phyloP scores from a whole-genome alignment of 2,113 vertebrate species.

The Eubucco bourcierii region DNA sequence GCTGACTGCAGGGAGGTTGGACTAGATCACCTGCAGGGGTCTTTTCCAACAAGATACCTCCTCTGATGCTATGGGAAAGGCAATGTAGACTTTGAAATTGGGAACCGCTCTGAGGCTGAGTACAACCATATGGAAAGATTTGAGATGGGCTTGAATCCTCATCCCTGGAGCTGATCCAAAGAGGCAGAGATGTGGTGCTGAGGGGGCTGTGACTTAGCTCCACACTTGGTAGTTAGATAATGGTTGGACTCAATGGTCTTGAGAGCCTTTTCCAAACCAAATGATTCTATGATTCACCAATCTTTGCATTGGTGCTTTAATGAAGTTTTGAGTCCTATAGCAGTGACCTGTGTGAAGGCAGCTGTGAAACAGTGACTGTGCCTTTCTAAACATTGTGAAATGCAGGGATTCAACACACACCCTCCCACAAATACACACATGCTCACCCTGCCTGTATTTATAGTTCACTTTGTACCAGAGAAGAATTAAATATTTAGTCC shows the following conservation, averaged over 20 bases:
- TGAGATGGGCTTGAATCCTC: too few relatives aligned
- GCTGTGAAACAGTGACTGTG: background rate
- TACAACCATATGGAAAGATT: background rate
- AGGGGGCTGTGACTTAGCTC: too few relatives aligned
- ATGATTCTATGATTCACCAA: background rate
- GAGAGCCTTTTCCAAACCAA: too few relatives aligned
- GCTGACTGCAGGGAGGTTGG: too few relatives aligned
- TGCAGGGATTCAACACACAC: background rate
- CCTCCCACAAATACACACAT: background rate
- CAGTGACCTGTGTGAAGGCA: background rate
- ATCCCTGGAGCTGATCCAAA: too few relatives aligned
- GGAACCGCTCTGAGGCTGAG: background rate
- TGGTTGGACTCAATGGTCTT: too few relatives aligned
- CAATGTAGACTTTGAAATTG: background rate
- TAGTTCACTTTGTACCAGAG: background rate
- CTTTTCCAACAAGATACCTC: too few relatives aligned
- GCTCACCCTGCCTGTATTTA: background rate
- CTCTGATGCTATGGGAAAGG: background rate
- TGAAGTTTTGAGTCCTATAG: background rate
- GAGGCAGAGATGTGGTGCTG: too few relatives aligned
- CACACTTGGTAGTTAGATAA: too few relatives aligned
- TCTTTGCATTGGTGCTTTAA: background rate
- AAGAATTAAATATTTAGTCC: slow-evolving; percentile 3
- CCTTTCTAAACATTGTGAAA: background rate
- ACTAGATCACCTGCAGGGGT: too few relatives aligned